Evolutionary conservation across 1,140 invertebrate genomes (phyloP).

Genomic region (Tetragnatha versicolor): DNA sequence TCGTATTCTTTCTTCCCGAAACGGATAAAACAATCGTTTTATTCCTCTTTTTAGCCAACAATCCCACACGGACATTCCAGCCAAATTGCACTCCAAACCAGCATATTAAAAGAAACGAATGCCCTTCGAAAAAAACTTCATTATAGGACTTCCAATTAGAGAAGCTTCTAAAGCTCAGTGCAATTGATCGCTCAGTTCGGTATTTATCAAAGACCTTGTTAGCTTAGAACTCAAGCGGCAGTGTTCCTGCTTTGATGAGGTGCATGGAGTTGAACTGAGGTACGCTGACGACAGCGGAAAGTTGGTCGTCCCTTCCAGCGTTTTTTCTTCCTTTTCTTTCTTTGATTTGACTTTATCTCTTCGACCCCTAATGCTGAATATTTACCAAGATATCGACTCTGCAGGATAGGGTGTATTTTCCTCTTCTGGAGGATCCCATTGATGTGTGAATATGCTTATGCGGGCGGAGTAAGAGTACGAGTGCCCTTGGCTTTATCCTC

Average conservation of each 20-base stretch:
- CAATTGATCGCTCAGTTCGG: conserved; percentile 43
- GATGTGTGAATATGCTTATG: too few species aligned
- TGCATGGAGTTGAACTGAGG: conserved; percentile 45
- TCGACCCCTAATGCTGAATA: conserved; percentile 24
- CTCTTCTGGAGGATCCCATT: not conserved
- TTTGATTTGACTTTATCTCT: conserved; percentile 45
- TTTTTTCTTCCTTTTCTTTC: conserved; percentile 21
- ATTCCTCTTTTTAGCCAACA: too few species aligned
- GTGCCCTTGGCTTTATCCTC: too few species aligned
- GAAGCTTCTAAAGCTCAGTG: conserved; percentile 39
- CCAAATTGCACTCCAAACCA: conserved; percentile 44
- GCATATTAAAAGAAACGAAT: conserved; percentile 46
- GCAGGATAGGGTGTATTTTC: not conserved
- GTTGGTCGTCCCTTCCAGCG: conserved; percentile 9
- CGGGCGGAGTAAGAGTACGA: too few species aligned
- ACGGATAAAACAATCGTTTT: too few species aligned
- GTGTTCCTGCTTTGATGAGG: conserved; percentile 41
- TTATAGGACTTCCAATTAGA: conserved; percentile 50
- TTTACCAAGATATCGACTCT: conserved; percentile 7
- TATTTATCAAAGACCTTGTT: conserved; percentile 54
- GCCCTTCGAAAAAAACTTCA: conserved; percentile 45
- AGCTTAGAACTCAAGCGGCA: conserved; percentile 52
- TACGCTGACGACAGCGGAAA: conserved; percentile 43
- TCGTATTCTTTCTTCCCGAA: too few species aligned
- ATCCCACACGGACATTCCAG: too few species aligned